Percentiles rank a stretch among this genome's conserved stretches.
phyloP scores from a whole-genome alignment of 2,888 invertebrate species.

The Apodemia duryi region DNA sequence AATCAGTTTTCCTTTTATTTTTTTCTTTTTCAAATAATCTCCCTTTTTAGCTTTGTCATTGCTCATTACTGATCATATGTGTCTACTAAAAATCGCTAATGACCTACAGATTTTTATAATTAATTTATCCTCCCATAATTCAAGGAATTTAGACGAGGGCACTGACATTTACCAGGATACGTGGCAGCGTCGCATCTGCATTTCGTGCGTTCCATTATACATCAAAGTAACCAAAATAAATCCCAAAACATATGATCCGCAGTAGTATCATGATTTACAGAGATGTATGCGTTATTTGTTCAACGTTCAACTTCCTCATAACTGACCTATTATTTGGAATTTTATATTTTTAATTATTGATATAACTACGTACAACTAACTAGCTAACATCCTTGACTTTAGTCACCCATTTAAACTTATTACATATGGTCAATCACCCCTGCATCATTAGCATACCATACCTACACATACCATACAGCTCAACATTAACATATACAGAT shows the following conservation, averaged over 20 bases:
- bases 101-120: background rate
- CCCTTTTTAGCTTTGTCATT: no score
- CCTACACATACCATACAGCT: no score
- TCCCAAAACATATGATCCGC: conserved; percentile 19
- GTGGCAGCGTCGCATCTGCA: conserved; percentile 53
- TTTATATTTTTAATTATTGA: background rate
- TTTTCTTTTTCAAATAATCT: no score
- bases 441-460: no score
- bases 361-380: background rate
- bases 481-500: no score
- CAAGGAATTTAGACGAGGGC: conserved; percentile 36
- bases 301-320: background rate
- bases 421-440: no score
- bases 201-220: conserved; percentile 48
- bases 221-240: conserved; percentile 48
- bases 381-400: background rate
- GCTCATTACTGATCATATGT: no score
- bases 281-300: conserved; percentile 1
- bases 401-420: no score
- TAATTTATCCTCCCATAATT: background rate
- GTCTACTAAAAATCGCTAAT: background rate
- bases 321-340: background rate
- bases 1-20: no score
- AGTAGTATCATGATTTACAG: background rate
- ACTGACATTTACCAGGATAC: conserved; percentile 55